Evolutionary conservation across 2,888 invertebrate species (phyloP), one percentile per base, ranked within the genome.

Genomic region (Apotomis betuletana): DNA sequence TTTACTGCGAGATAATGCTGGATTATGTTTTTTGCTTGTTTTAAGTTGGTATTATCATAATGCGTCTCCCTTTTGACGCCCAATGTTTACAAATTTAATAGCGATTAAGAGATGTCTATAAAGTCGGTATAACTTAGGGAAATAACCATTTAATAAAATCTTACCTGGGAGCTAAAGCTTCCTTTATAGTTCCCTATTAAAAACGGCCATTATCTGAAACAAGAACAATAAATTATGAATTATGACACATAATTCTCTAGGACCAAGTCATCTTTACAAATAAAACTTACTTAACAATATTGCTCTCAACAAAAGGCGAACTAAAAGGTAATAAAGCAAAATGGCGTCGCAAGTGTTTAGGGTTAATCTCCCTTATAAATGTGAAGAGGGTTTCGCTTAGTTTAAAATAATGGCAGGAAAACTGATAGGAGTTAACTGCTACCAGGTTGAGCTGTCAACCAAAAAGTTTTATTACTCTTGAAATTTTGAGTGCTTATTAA

Each of bases 371-470:
- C 80, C 82, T 82, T 84, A 82, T 83, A 85, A 27, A 83, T 83
- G 85, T 87, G 86, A 87, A 83, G 81, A 87, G 87, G 88, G 86
- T 86, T 80, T 77, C 79, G 78, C 78, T 80, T 79, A 80, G 80
- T 80, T 77, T 79, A 76, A 79, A 67, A 59, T 68, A 69, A 72
- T 72, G 57, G 57, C 57, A 52, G 57, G 52, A 41, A 55, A 65
- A 61, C 36, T 59, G 59, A 63, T 52, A 52, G 74, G 74, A 82
- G 78, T 80, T 80, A 80, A 79, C 73, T 71, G 51, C 65, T 58
- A 12, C n/a, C 63, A 58, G 38, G 55, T 46, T 67, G 55, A 71
- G 52, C 57, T 67, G 67, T 62, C 46, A 63, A 67, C 58, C 52
- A 6, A 55, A 52, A 65, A 46, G 55, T 57, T 55, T 13, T 41